Percentiles rank a stretch among this genome's conserved stretches.
Conservation (phyloP, 2,113 vertebrate genomes). For the Shinisaurus crocodilurus region DNA sequence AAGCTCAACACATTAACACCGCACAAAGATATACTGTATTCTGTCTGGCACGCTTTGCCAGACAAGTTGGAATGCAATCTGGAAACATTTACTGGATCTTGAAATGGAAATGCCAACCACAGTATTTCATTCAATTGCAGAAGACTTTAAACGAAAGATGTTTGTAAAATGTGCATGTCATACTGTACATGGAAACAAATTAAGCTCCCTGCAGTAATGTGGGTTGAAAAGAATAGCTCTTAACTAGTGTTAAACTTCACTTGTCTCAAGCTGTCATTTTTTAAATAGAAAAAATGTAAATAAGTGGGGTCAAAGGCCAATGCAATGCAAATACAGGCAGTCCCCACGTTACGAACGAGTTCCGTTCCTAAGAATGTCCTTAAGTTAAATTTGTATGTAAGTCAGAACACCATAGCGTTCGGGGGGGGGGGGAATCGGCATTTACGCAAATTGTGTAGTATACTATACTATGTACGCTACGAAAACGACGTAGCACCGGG, state of each 20-base stretch:
- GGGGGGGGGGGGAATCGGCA: too few relatives aligned
- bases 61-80: slow-evolving; percentile 71
- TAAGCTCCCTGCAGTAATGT: slow-evolving; percentile 16
- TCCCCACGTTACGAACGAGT: too few relatives aligned
- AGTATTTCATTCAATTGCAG: slow-evolving; percentile 60
- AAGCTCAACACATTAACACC: slow-evolving; percentile 72
- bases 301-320: neutral
- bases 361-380: too few relatives aligned
- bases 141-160: slow-evolving; percentile 54
- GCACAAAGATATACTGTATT: slow-evolving; percentile 71
- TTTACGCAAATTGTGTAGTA: too few relatives aligned
- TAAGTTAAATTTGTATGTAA: too few relatives aligned
- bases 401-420: too few relatives aligned
- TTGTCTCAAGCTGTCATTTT: neutral
- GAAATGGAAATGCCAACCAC: slow-evolving; percentile 62
- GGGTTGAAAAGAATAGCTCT: slow-evolving; percentile 6
- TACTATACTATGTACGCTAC: too few relatives aligned
- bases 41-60: slow-evolving; percentile 71
- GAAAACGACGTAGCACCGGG: too few relatives aligned
- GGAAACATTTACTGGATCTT: slow-evolving; percentile 74
- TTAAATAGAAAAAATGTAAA: neutral
- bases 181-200: slow-evolving; percentile 53
- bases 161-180: slow-evolving; percentile 36
- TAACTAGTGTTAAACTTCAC: neutral
- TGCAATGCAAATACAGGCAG: neutral